Evolutionary conservation across 2,113 vertebrate genomes (phyloP), one percentile per base, ranked within the genome.

Genomic region (Apus apus): DNA sequence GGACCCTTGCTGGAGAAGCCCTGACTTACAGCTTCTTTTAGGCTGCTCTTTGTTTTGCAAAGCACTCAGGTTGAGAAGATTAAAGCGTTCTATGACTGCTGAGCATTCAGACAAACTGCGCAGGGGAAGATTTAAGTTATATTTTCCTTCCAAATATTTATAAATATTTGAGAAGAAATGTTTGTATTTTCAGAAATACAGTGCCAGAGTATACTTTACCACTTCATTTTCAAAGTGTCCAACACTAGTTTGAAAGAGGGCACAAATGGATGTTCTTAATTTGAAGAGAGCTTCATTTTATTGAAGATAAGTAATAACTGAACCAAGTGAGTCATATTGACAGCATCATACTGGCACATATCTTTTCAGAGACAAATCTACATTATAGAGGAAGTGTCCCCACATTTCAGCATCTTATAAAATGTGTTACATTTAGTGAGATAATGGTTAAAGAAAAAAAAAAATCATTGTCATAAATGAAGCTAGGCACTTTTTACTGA

Each of bases 401-500:
- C 64, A 70, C 84, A 79, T 38, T 83, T 97, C 90, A 87, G 0
- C 73, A 77, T 94, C 95, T 79, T 54, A 43, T 30, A 75, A 96
- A 96, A 95, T 66, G 73, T 34, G 32, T 72, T 96, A 78, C 77
- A 7, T 95, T 94, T 95, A 93, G 48, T 88, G 88, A 94, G 90
- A 96, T 94, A 96, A 85, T 95, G 58, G 92, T 83, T 83, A 8
- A 46, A 85, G 88, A 46, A 74, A 77, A 91, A 74, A 77, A 91
- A 89, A 82, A 94, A 93, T 34, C 74, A 71, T 72, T 79, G 48
- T 87, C 38, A 80, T 80, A 96, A 96, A 75, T 85, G 86, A 92
- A 62, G 76, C 58, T 56, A 72, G 93, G 21, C 64, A 45, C 84
- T 96, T 95, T 97, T 94, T 92, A 77, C 91, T 96, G 90, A 96